Evolutionary conservation across 2,113 vertebrate genomes (phyloP), one percentile per base, ranked within the genome.

Genomic region (Nibea albiflora): DNA sequence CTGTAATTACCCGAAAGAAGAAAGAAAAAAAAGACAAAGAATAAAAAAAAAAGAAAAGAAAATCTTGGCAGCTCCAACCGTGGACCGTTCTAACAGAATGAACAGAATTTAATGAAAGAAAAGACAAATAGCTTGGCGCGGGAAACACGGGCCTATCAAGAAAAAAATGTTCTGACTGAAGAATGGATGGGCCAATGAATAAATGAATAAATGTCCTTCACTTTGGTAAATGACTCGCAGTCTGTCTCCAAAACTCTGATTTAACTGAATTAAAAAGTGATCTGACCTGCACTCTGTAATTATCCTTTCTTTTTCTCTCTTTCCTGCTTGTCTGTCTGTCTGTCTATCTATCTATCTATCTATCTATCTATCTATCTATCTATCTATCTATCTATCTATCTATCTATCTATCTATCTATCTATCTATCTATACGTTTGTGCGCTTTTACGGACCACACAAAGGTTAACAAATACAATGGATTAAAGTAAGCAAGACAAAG

Each of bases 51-150:
- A 16, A 35, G 24, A 79, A 46, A 24, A 53, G 5, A 28, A n/a
- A 58, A 22, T 26, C 53, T 72, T 89, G 86, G 86, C 86, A 76
- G 49, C 53, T 58, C 11, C 53, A 77, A 46, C n/a, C 52, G 54
- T 11, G 66, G 35, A 53, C 4, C 64, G 67, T 28, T 76, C 61
- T 53, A 68, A 35, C 24, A 69, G 81, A 77, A 81, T 75, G 81
- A 69, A 62, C 57, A 26, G 52, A 69, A 47, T 85, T 86, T 73
- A 83, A 84, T 81, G 79, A 84, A 85, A 77, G 71, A 79, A 80
- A 66, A 91, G 85, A 91, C 64, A 77, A 68, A 93, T 92, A 15
- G 75, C 72, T 85, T 89, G 89, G 87, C 79, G 68, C 87, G 5
- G 56, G 63, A 73, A 76, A 81, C 84, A 56, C 80, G 24, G 66